Base-by-base conservation (phyloP, 2,888 invertebrate species). In the Clusia tigrina region DNA sequence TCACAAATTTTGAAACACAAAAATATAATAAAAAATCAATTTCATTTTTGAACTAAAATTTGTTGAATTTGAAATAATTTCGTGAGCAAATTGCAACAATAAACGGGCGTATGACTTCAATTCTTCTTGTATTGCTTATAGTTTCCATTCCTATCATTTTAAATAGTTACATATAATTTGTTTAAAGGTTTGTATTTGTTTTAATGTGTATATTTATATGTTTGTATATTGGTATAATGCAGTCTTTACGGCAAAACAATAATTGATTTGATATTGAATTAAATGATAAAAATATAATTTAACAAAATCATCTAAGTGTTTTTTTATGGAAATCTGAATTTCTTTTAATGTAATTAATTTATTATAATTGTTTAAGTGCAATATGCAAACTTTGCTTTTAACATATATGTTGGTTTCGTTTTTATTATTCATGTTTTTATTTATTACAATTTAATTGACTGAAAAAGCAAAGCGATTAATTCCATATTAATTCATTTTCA, bases 181-280 rank as follows among this genome's bases (percentile, higher is more conserved):
- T 20, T 48, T 42, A 42, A 48, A 48, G n/a, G 18, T 48, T 48
- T 18, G 18, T 20, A 20, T 48, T 48, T 48, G 18, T 3, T 48
- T 48, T n/a, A 6, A n/a, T 42, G 42, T 42, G n/a, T 67, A 65
- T 54, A 22, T 26, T 56, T 56, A 26, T 70, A 68, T 71, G 67
- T 65, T 70, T 71, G 73, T 74, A 78, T 73, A 79, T 80, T 81
- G 80, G 79, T 81, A 80, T 81, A 80, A 80, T 79, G 81, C 82
- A 81, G 81, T 81, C 81, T 81, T 81, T 79, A 78, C 77, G 80
- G 81, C 81, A 81, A 78, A 80, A 78, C 67, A 73, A 78, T 77
- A 77, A 72, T 71, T 77, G 32, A 12, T 54, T 58, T 32, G 32
- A 9, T 32, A 6, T 6, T 32, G 12, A 25, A 42, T 67, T 69